Evolutionary conservation across 2,888 invertebrate species (phyloP).

Genomic region (Tenthredo notha): DNA sequence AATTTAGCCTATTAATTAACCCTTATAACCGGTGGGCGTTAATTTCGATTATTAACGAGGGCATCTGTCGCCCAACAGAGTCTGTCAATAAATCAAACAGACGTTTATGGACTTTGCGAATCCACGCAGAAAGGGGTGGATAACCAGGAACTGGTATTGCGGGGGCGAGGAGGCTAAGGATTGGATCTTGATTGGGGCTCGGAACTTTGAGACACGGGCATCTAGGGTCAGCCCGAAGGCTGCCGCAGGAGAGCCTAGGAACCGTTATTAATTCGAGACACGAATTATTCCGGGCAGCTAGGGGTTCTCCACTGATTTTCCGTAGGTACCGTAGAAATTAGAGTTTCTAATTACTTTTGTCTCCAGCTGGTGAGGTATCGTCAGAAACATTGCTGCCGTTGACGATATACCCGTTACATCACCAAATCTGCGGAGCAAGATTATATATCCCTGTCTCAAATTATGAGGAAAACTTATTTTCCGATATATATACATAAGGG

Average conservation of each 20-base stretch:
- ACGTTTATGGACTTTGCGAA: slow-evolving; percentile 51
- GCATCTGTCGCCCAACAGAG: slow-evolving; percentile 39
- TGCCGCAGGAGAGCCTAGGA: slow-evolving; percentile 15
- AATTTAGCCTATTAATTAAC: slow-evolving; percentile 16
- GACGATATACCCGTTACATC: background rate
- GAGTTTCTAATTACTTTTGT: slow-evolving; percentile 47
- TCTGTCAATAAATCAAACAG: slow-evolving; percentile 48
- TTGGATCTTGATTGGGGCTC: slow-evolving; percentile 46
- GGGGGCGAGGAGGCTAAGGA: background rate
- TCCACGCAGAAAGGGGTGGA: slow-evolving; percentile 42
- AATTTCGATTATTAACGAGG: slow-evolving; percentile 47
- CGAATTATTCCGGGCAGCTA: slow-evolving; percentile 51
- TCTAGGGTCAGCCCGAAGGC: slow-evolving; percentile 36
- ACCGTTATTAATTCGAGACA: slow-evolving; percentile 50
- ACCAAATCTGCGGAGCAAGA: background rate
- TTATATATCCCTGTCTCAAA: background rate
- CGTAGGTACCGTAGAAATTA: slow-evolving; percentile 42
- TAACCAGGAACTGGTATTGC: background rate
- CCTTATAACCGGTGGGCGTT: slow-evolving; percentile 6
- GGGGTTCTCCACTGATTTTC: slow-evolving; percentile 26
- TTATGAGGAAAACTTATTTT: background rate
- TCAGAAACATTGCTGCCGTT: background rate
- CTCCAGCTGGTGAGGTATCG: slow-evolving; percentile 33
- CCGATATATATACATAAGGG: background rate
- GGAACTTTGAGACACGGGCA: slow-evolving; percentile 46